Evolutionary conservation across 2,888 invertebrate species (phyloP), one percentile per base, ranked within the genome.

Genomic region (Gordius sp.): DNA sequence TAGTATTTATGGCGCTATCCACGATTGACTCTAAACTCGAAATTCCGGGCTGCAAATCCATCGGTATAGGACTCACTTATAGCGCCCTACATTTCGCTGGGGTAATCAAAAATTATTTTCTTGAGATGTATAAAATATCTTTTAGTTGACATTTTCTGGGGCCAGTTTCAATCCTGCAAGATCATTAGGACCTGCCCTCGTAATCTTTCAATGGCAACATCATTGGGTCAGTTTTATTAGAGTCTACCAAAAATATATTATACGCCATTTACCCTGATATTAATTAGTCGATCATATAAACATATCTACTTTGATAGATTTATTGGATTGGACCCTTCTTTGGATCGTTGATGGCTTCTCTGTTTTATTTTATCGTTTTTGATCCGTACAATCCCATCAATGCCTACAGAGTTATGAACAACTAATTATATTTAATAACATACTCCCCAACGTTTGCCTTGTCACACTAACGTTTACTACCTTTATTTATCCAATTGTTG

Each of bases 271-370:
- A n/a, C n/a, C n/a, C n/a, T n/a, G n/a, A n/a, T n/a, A n/a, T n/a
- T n/a, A n/a, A n/a, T n/a, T n/a, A n/a, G n/a, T n/a, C n/a, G 39
- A 33, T n/a, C 8, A 33, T 33, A n/a, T 33, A 13, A n/a, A 47
- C 20, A 18, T 20, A n/a, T 47, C 20, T 4, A 47, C 8, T n/a
- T n/a, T 18, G 20, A 47, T 47, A 47, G 47, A 47, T 47, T 47
- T 47, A 47, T 47, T 47, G 47, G 47, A 23, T 47, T 20, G 47
- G 47, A n/a, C 47, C 47, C 4, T 47, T 47, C 20, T 47, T 47
- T 20, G 47, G 47, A 4, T 8, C 47, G 4, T 8, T 20, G 4
- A 47, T 47, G 47, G 47, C 47, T 47, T 47, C 47, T 4, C 16
- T 47, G 16, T 47, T 47, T 47, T 47, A 47, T 47, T 47, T 18